Base-by-base conservation (phyloP, 2,888 invertebrate species). In the Ephialtes manifestator region DNA sequence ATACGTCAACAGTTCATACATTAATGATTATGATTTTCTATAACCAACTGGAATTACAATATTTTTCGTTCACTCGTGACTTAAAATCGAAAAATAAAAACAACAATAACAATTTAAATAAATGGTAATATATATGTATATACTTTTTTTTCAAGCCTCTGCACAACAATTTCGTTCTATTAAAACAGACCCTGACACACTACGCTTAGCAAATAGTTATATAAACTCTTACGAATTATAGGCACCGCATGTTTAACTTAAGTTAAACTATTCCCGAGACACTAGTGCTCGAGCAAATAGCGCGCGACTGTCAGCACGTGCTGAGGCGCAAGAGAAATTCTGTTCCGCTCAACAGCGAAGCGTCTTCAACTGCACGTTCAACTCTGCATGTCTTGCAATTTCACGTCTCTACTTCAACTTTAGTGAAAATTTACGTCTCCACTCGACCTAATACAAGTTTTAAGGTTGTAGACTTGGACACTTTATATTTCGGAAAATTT, bases 211-310 rank as follows among this genome's bases (percentile, higher is more conserved):
- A 86, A 86, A 85, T 85, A 85, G 78, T 81, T 82, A 67, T 79
- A 85, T 75, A 85, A 81, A 84, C 80, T 80, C 82, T 84, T 79
- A 84, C 68, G 82, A 86, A 86, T 86, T 82, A 77, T 53, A 86
- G 86, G 86, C 86, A 86, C 86, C 86, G 84, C 84, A 84, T 86
- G 84, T 79, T 86, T 82, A 81, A 86, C 76, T 84, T 80, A 86
- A 72, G 67, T 80, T 70, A 74, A 86, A 82, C 79, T 76, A 84
- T 84, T 68, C 72, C 72, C 82, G 75, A 79, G 70, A 81, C 53
- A 46, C n/a, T 24, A 63, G 35, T 46, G 63, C 70, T 46, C 75
- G 81, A 65, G 81, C 67, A 78, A 74, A 75, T 71, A 79, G 81
- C 81, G 74, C 70, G 71, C 53, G 43, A 65, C 48, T 71, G 13